Conservation (phyloP, 2,888 invertebrate species). For the Coelogynopora nodosa region DNA sequence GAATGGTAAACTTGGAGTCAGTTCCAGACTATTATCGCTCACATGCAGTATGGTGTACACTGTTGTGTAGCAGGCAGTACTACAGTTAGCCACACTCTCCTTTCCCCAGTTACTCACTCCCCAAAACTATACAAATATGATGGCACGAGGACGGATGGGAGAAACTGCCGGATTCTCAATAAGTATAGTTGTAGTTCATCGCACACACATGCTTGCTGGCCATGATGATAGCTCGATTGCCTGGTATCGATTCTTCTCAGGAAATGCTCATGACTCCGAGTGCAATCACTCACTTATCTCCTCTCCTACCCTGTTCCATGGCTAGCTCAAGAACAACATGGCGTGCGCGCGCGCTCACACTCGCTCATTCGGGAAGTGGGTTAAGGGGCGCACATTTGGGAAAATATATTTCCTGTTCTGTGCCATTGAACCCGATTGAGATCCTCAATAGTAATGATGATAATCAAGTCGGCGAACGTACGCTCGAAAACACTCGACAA, state of each 20-base stretch:
- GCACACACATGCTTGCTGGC: neutral
- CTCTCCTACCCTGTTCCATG: neutral
- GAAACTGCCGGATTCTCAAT: too few relatives aligned
- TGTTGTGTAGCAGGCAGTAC: neutral
- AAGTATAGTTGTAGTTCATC: too few relatives aligned
- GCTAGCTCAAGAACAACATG: too few relatives aligned
- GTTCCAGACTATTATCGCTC: neutral
- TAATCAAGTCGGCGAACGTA: too few relatives aligned
- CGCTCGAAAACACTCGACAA: too few relatives aligned
- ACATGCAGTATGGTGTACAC: neutral
- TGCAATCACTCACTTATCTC: slow-evolving; percentile 7
- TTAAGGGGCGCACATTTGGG: neutral
- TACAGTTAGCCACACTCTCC: too few relatives aligned
- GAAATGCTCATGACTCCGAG: slow-evolving; percentile 18
- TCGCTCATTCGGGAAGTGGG: neutral
- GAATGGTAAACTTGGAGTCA: neutral
- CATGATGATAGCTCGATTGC: neutral
- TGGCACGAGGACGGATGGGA: too few relatives aligned
- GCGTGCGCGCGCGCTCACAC: neutral
- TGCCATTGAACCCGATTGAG: too few relatives aligned
- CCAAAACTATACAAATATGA: too few relatives aligned
- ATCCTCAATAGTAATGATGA: too few relatives aligned
- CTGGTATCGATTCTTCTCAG: slow-evolving; percentile 22
- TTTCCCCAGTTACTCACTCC: too few relatives aligned
- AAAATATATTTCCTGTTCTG: neutral